Percentiles rank a stretch among this genome's conserved stretches.
Evolutionary conservation across 2,113 vertebrate genomes (phyloP).

Genomic region (Corapipo altera): DNA sequence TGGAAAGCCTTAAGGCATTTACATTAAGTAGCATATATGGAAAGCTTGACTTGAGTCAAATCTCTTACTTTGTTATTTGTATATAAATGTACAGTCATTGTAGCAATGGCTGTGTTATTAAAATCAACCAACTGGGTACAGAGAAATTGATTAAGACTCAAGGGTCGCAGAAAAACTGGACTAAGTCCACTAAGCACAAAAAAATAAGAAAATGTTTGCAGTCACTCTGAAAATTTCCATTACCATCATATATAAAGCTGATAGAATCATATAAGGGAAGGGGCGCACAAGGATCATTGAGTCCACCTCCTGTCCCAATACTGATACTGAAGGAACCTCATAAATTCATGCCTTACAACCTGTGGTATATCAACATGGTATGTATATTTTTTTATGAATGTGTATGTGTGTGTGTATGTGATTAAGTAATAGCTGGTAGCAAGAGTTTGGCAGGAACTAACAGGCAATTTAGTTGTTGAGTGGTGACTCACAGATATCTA

Average conservation of each 20-base stretch:
- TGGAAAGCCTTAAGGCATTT: not conserved
- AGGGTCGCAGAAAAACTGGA: not conserved
- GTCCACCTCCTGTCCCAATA: not conserved
- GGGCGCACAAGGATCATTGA: fast-evolving
- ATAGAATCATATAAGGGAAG: not conserved
- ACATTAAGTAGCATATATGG: not conserved
- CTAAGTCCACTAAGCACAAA: fast-evolving
- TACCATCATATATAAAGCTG: not conserved
- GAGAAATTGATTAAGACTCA: not conserved
- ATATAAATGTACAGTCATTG: not conserved
- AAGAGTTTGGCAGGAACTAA: not conserved
- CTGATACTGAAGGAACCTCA: not conserved
- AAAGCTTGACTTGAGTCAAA: not conserved
- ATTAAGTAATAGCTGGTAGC: not conserved
- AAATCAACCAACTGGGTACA: not conserved
- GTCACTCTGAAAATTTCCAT: not conserved
- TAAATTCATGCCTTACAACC: not conserved
- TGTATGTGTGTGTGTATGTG: not conserved
- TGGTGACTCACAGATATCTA: not conserved
- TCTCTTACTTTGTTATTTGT: not conserved
- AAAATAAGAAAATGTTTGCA: not conserved
- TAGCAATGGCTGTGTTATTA: not conserved
- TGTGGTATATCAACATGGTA: not conserved
- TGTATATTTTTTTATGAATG: not conserved
- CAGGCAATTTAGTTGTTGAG: not conserved